Evolutionary conservation across 2,888 invertebrate genomes (phyloP).

Genomic region (Hirtodrosophila histrioides): DNA sequence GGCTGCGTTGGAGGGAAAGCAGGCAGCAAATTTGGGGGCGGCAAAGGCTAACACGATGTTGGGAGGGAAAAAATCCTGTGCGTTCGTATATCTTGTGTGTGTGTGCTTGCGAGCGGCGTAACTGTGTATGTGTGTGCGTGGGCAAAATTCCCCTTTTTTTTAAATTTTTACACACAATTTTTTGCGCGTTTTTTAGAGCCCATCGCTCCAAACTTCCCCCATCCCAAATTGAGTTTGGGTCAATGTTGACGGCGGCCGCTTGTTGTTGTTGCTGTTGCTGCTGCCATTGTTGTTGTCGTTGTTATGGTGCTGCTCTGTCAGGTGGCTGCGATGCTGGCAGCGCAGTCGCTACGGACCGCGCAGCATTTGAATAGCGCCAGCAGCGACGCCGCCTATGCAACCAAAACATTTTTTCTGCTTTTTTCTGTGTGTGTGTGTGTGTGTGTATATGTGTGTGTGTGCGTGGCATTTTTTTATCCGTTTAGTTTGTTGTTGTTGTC

Average conservation of each 20-base stretch:
- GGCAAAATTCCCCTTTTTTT: constrained; percentile 72
- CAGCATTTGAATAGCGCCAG: constrained; percentile 77
- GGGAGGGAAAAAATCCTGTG: constrained; percentile 72
- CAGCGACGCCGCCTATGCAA: constrained; percentile 78
- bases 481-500: constrained; percentile 63
- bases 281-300: constrained; percentile 48
- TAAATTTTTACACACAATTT: constrained; percentile 65
- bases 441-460: constrained; percentile 32
- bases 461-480: constrained; percentile 64
- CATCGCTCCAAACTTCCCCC: constrained; percentile 57
- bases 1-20: constrained; percentile 8
- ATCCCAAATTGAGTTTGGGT: constrained; percentile 71
- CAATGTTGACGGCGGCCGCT: constrained; percentile 69
- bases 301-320: constrained; percentile 73
- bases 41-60: constrained; percentile 68
- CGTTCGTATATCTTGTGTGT: constrained; percentile 53
- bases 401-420: constrained; percentile 66
- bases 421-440: constrained; percentile 4
- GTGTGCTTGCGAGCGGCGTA: constrained; percentile 43
- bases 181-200: constrained; percentile 79
- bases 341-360: constrained; percentile 52
- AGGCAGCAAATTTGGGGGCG: constrained; percentile 67
- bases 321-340: constrained; percentile 67
- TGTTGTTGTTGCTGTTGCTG: constrained; percentile 33
- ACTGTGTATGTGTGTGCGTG: constrained; percentile 59